phyloP scores from a whole-genome alignment of 2,113 vertebrate genomes.

The Amblyornis subalaris region DNA sequence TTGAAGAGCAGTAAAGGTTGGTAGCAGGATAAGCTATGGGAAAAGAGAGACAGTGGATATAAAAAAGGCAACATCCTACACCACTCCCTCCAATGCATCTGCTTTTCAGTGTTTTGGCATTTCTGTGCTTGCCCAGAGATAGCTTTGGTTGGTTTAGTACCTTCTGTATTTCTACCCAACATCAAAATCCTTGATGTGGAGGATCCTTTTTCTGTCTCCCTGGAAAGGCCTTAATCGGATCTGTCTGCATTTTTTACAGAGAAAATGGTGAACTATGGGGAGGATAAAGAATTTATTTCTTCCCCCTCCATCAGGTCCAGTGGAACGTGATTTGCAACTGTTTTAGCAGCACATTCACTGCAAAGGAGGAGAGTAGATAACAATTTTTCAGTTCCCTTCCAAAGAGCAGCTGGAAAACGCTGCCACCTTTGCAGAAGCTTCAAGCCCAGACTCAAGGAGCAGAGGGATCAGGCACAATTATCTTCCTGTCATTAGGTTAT shows the following conservation, averaged over 20 bases:
- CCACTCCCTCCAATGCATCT: fast-evolving
- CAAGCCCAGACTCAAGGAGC: neutral
- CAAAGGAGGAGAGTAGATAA: neutral
- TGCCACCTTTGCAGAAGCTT: neutral
- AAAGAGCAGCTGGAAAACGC: neutral
- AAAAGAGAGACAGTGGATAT: neutral
- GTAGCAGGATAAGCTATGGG: neutral
- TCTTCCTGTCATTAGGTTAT: neutral
- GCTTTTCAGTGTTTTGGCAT: neutral
- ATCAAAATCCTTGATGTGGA: neutral
- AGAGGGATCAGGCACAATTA: neutral
- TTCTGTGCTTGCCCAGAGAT: neutral
- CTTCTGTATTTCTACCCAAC: neutral
- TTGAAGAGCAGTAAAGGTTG: neutral
- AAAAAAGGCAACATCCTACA: neutral
- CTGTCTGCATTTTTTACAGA: neutral
- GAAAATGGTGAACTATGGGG: neutral
- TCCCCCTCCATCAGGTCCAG: neutral
- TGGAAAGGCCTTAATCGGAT: neutral
- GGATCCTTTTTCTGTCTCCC: neutral
- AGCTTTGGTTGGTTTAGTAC: neutral
- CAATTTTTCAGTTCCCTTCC: neutral
- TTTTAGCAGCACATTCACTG: neutral
- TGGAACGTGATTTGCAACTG: neutral
- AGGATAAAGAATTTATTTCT: neutral